Evolutionary conservation across 2,888 invertebrate genomes (phyloP), one percentile per base, ranked within the genome.

Genomic region (Lepas anatifera): DNA sequence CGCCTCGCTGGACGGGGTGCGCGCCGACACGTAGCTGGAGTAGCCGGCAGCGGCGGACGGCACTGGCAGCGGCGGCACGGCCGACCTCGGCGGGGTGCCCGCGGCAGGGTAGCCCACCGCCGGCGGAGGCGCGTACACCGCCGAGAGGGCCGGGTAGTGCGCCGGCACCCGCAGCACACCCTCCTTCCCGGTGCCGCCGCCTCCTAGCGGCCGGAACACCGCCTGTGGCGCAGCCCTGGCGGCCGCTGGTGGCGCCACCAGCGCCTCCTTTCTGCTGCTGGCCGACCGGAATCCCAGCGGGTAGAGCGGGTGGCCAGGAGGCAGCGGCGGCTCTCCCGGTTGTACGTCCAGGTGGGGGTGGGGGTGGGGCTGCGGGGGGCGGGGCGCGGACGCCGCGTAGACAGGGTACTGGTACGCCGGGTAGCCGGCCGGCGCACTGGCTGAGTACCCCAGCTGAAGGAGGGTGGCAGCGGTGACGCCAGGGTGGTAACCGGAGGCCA

Each of bases 191-290:
- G 29, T 13, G 32, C 22, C 18, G 7, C 58, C 8, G 35, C 18
- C 32, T 32, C 58, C 58, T 35, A 22, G 7, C 58, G 58, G 58
- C 35, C 58, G 58, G 35, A 35, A 22, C 35, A 35, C 13, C 35
- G 58, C 13, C 58, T 18, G 58, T 35, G 35, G 58, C 58, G 58
- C 58, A 32, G 58, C 58, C 32, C 58, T 58, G 58, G 58, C 22
- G 58, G 58, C 32, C 58, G 58, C 35, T 22, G 58, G 58, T 29
- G 58, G 58, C 58, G 58, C 58, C 58, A 58, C 58, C 58, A 58
- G 32, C 58, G 35, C 16, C 58, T 58, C 35, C 58, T 58, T 58
- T n/a, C n/a, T n/a, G 58, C 58, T 35, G 58, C 10, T 6, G 22
- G 58, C 13, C 58, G 32, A 22, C 6, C 58, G 48, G 48, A 35